These are phyloP conservation scores for Lepidochitona cinerea DNA, from an alignment of 2,888 invertebrate species.

Conservation along the genomic window DNA sequence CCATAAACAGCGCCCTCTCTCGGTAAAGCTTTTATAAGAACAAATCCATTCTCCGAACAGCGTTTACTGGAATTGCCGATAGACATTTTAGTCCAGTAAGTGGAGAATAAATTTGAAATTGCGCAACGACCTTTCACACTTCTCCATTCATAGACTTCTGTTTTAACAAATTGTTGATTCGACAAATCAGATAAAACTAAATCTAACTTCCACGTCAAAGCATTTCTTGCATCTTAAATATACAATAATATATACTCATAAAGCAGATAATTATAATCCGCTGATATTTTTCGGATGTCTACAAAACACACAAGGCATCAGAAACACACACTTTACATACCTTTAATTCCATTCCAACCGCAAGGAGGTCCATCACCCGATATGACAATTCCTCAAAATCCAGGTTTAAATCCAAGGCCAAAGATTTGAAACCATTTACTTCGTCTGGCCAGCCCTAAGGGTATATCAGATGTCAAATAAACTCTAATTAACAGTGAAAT, in stretches of 20 bases:
- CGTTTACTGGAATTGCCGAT: too few relatives aligned
- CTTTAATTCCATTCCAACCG: background rate
- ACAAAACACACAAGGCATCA: background rate
- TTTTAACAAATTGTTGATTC: background rate
- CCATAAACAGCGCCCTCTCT: too few relatives aligned
- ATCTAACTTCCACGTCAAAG: background rate
- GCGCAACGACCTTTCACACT: too few relatives aligned
- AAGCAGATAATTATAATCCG: background rate
- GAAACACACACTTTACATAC: background rate
- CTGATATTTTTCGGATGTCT: background rate
- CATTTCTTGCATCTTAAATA: background rate
- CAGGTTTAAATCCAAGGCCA: background rate
- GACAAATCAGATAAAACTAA: background rate
- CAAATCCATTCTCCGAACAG: too few relatives aligned
- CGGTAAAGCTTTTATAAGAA: too few relatives aligned
- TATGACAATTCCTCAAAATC: background rate
- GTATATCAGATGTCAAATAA: too few relatives aligned
- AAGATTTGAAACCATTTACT: background rate
- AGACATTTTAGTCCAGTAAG: too few relatives aligned
- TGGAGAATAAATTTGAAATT: too few relatives aligned
- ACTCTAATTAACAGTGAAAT: too few relatives aligned
- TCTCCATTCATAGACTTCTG: too few relatives aligned
- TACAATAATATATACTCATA: background rate
- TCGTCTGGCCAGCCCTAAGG: background rate
- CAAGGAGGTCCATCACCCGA: background rate